Base-by-base conservation (phyloP, 2,113 vertebrate species). In the Phrynosoma platyrhinos region DNA sequence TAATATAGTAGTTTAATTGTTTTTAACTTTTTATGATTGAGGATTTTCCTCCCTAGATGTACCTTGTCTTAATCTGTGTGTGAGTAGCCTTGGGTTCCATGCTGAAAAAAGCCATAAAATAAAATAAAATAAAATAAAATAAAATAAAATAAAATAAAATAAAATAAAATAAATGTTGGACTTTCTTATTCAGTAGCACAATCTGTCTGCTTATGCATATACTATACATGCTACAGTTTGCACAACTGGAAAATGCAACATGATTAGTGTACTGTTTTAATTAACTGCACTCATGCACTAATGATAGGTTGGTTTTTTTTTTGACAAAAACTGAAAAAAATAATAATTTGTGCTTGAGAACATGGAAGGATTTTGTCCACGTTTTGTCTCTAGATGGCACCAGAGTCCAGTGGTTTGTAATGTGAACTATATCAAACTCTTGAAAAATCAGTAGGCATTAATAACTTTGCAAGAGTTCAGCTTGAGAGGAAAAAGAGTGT, bases 351-450 rank as follows among this genome's bases (percentile, higher is more conserved):
- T 2, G 52, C 27, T 42, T n/a, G 78, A 79, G 52, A 0, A 0
- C n/a, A 82, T 90, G 36, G 53, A 1, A 47, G 2, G n/a, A 66
- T 14, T 82, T 90, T 27, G 0, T 84, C 25, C 14, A 87, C 23
- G 81, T 93, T 90, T 91, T 88, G 58, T 92, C 95, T 91, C 69
- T 95, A 94, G 95, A 69, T 96, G 96, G 95, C 95, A 96, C 93
- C 85, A 86, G 92, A 95, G 87, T 3, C 80, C 80, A 78, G n/a
- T 91, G 4, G 21, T 83, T 88, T 40, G 4, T 68, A 69, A 87
- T 47, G 14, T 66, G 55, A 18, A 47, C 52, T 32, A 68, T 18
- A 9, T 77, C 53, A 74, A 14, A 79, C 14, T 40, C 58, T n/a
- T 30, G 1, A 62, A 62, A 62, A 62, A 62, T 62, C 58, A 62